Evolutionary conservation across 2,888 invertebrate species (phyloP).

Genomic region (Thera obeliscata): DNA sequence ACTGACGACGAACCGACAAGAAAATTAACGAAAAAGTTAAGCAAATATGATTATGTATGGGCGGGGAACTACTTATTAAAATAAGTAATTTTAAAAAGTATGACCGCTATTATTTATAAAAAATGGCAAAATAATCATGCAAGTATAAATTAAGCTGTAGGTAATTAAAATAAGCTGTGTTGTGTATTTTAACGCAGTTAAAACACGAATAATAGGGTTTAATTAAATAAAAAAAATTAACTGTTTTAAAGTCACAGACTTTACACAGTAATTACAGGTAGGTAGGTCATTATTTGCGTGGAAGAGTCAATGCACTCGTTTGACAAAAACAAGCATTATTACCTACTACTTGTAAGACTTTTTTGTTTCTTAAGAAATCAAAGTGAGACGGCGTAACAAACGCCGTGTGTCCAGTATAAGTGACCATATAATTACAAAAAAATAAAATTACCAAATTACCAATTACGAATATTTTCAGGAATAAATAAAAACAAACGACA

Average conservation of each 20-base stretch:
- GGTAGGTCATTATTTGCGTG: constrained; percentile 3
- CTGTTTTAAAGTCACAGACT: background rate
- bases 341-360: constrained; percentile 5
- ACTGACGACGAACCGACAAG: no score
- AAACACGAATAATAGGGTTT: background rate
- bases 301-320: constrained; percentile 23
- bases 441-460: background rate
- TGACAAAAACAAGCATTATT: background rate
- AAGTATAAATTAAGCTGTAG: no score
- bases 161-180: no score
- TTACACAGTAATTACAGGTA: constrained; percentile 8
- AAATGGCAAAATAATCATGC: no score
- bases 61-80: no score
- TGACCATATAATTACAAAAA: background rate
- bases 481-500: constrained; percentile 9
- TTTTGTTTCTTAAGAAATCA: constrained; percentile 8
- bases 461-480: background rate
- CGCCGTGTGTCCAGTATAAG: background rate
- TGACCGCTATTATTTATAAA: no score
- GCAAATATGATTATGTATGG: no score
- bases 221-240: background rate
- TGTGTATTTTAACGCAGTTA: background rate
- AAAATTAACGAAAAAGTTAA: no score
- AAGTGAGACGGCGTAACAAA: constrained; percentile 27
- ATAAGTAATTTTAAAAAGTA: no score